Evolutionary conservation across 2,888 invertebrate genomes (phyloP), one percentile per base, ranked within the genome.

Genomic region (Polymixis flavicincta): DNA sequence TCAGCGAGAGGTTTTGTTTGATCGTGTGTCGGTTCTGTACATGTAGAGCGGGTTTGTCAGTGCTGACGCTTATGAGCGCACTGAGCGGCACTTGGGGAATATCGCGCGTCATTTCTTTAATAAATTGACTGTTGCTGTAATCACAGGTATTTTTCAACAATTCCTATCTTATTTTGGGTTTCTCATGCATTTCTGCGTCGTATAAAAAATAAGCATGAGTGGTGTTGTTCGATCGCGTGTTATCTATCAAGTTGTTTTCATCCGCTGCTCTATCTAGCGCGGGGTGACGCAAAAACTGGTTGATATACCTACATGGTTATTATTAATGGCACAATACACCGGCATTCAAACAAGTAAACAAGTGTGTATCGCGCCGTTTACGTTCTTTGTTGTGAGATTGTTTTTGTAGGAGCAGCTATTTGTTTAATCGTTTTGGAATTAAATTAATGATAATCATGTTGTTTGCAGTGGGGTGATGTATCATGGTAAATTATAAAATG

Each of bases 1-100:
- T 95, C 94, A 95, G 91, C 78, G 85, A 74, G 81, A 88, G 80
- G 89, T 88, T 92, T 92, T 89, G 90, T 92, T 92, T 90, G 88
- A 90, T 90, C 88, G 90, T 88, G 88, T 88, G 73, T 88, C 91
- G 92, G 90, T 90, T 88, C 89, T 92, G 89, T 91, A 87, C 85
- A 89, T 89, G 85, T 85, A 82, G 82, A 85, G 86, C 85, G 89
- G 89, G 89, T 89, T 92, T 90, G 90, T 79, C 68, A 74, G 74
- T 28, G 74, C 77, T 80, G 84, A 87, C 86, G 82, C 64, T 77
- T 54, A 71, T 63, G 71, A 72, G 63, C 64, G 65, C 52, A 68
- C 79, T 48, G 67, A 75, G 66, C 70, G 50, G 71, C 84, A 85
- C 85, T 83, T 84, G 94, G 95, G 95, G 91, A 95, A 94, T 94